Percentiles rank a stretch among this genome's conserved stretches.
Evolutionary conservation across 1,140 invertebrate genomes (phyloP).

Genomic region (Spodoptera frugiperda): DNA sequence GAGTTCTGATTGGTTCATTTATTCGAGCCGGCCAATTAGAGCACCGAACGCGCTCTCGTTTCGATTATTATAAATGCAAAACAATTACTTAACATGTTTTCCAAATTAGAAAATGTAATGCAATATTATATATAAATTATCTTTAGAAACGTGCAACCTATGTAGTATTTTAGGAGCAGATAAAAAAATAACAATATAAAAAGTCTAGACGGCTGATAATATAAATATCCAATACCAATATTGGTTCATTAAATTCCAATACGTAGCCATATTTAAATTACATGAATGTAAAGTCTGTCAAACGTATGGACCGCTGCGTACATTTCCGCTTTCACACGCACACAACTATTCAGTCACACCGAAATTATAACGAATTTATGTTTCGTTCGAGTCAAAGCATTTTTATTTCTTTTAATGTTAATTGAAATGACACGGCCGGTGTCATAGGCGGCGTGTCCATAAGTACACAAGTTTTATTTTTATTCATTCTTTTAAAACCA

Average conservation of each 20-base stretch:
- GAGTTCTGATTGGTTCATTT: too few relatives aligned
- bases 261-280: neutral
- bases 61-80: too few relatives aligned
- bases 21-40: too few relatives aligned
- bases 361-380: constrained; percentile 78
- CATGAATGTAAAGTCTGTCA: neutral
- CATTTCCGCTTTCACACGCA: constrained; percentile 66
- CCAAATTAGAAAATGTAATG: too few relatives aligned
- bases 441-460: constrained; percentile 65
- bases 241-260: neutral
- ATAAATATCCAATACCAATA: too few relatives aligned
- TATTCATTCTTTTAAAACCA: constrained; percentile 74
- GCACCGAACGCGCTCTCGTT: too few relatives aligned
- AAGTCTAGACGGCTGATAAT: too few relatives aligned
- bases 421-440: constrained; percentile 79
- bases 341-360: constrained; percentile 53
- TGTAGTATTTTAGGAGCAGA: too few relatives aligned
- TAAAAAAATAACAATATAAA: too few relatives aligned
- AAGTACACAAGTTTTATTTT: constrained; percentile 64
- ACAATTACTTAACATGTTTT: too few relatives aligned
- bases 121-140: too few relatives aligned
- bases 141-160: too few relatives aligned
- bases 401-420: constrained; percentile 79
- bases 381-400: constrained; percentile 60
- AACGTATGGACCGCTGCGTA: neutral